A percentile compares a stretch with the other conserved stretches of the same genome.
Conservation (phyloP, 2,888 invertebrate genomes). For the Sesia bembeciformis region DNA sequence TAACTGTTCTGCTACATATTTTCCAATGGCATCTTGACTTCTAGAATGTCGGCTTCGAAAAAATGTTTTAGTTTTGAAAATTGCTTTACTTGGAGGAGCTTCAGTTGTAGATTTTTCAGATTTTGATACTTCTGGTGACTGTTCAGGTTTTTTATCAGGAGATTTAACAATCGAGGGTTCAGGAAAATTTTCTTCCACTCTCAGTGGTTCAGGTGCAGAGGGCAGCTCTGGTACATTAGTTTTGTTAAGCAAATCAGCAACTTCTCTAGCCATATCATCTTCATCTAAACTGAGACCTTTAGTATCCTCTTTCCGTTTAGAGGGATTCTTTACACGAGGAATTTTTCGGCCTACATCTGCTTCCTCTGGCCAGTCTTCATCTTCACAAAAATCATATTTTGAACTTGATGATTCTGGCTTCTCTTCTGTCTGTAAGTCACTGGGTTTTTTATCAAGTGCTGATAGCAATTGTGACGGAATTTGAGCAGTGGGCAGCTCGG, state of each 20-base stretch:
- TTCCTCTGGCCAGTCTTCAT: slow-evolving; percentile 76
- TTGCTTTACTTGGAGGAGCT: slow-evolving; percentile 48
- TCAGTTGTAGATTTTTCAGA: slow-evolving; percentile 29
- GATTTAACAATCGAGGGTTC: slow-evolving; percentile 65
- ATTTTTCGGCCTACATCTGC: slow-evolving; percentile 77
- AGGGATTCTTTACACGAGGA: slow-evolving; percentile 72
- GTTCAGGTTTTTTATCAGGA: slow-evolving; percentile 52
- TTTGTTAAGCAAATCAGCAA: slow-evolving; percentile 76
- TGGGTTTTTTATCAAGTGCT: slow-evolving; percentile 32
- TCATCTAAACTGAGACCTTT: slow-evolving; percentile 58
- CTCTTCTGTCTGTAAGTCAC: slow-evolving; percentile 28
- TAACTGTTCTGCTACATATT: slow-evolving; percentile 67
- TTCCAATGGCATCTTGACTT: slow-evolving; percentile 70
- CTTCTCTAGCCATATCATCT: slow-evolving; percentile 69
- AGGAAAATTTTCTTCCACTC: slow-evolving; percentile 75
- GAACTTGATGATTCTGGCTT: slow-evolving; percentile 70
- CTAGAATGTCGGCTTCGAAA: slow-evolving; percentile 71
- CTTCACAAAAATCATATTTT: slow-evolving; percentile 87
- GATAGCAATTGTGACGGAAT: slow-evolving; percentile 28
- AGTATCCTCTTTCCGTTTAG: slow-evolving; percentile 49
- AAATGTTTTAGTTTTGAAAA: slow-evolving; percentile 72
- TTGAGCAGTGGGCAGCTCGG: slow-evolving; percentile 40
- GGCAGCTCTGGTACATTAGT: slow-evolving; percentile 75
- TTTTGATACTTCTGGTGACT: slow-evolving; percentile 19
- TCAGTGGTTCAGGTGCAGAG: slow-evolving; percentile 62